Percentiles rank a stretch among this genome's conserved stretches.
phyloP scores from a whole-genome alignment of 2,797 vertebrate genomes.

The Scolopax rusticola region DNA sequence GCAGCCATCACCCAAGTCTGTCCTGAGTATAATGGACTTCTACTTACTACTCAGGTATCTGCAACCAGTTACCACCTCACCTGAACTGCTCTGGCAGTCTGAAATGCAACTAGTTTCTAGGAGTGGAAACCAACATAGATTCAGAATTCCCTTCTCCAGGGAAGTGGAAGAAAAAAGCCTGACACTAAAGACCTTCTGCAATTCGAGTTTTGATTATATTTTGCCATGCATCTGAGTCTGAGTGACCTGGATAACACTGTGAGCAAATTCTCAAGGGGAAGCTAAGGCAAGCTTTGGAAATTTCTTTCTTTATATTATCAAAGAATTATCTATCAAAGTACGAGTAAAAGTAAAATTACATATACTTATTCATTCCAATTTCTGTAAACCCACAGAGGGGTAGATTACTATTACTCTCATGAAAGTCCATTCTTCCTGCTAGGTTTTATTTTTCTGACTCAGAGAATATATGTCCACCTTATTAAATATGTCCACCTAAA shows the following conservation, averaged over 20 bases:
- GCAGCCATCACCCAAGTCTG: background rate
- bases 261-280: background rate
- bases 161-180: background rate
- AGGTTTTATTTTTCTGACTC: background rate
- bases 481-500: background rate
- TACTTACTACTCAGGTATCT: background rate
- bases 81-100: background rate
- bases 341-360: background rate
- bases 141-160: background rate
- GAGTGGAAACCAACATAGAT: background rate
- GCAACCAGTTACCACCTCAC: background rate
- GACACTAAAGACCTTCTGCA: background rate
- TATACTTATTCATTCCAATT: background rate
- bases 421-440: background rate
- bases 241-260: background rate
- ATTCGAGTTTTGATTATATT: background rate
- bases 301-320: background rate
- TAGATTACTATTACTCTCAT: background rate
- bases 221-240: background rate
- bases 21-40: background rate
- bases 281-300: background rate
- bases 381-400: background rate
- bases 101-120: background rate
- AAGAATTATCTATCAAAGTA: background rate
- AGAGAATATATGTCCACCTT: background rate